Evolutionary conservation across 2,797 vertebrate genomes (phyloP).

Genomic region (Anolis apletophallus): DNA sequence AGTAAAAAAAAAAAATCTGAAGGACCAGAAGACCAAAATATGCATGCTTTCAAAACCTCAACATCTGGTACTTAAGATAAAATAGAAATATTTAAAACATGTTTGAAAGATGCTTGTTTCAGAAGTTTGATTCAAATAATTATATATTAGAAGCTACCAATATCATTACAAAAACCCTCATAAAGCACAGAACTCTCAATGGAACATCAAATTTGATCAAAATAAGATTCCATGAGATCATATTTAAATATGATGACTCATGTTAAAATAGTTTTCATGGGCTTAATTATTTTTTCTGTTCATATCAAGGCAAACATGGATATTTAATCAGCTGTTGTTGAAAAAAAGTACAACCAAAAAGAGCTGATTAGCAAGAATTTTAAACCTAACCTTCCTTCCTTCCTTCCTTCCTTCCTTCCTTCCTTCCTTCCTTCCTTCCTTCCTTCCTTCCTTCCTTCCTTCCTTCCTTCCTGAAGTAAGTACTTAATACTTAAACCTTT

Average conservation of each 20-base stretch:
- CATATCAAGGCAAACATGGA: conserved; percentile 17
- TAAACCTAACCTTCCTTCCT: neutral
- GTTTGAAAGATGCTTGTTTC: conserved; percentile 70
- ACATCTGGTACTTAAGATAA: conserved; percentile 76
- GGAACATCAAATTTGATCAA: conserved; percentile 58
- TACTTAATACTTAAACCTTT: no score
- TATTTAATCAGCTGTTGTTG: conserved; percentile 47
- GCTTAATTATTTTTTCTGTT: conserved; percentile 21
- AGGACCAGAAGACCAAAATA: conserved; percentile 74
- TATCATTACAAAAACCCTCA: conserved; percentile 45
- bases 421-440: neutral
- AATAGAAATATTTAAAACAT: conserved; percentile 72
- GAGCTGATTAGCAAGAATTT: neutral
- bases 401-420: neutral
- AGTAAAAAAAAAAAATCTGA: conserved; percentile 66
- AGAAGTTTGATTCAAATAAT: conserved; percentile 74
- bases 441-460: neutral
- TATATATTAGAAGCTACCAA: conserved; percentile 62
- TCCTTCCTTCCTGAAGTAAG: neutral
- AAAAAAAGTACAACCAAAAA: conserved; percentile 33
- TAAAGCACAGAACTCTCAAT: conserved; percentile 53
- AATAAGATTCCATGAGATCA: conserved; percentile 71
- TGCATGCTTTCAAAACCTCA: conserved; percentile 69
- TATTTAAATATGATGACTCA: conserved; percentile 60
- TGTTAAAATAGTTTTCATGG: conserved; percentile 59